A percentile compares a stretch with the other conserved stretches of the same genome.
These are phyloP conservation scores for Vannuccia rotundouncinata DNA, from an alignment of 2,888 invertebrate species.

Conservation along the genomic window DNA sequence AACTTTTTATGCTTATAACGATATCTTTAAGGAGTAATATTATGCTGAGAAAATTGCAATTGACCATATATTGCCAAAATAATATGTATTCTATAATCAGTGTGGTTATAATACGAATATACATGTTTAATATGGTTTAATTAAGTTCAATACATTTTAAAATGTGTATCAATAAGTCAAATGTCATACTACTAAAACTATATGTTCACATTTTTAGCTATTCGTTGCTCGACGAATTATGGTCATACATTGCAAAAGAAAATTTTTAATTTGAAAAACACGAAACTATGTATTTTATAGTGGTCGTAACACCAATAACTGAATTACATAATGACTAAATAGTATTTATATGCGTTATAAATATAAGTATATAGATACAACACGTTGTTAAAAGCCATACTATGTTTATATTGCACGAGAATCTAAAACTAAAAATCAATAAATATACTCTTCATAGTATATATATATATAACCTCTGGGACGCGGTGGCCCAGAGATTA, in stretches of 20 bases:
- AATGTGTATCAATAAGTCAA: neutral
- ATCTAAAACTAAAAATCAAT: neutral
- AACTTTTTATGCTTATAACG: neutral
- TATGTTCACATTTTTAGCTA: neutral
- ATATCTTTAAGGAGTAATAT: neutral
- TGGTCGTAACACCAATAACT: neutral
- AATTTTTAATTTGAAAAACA: neutral
- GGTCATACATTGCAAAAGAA: neutral
- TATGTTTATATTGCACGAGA: neutral
- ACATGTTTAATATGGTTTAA: neutral
- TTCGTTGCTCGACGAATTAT: neutral
- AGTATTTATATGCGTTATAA: neutral
- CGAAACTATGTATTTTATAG: neutral
- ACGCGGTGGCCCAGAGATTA: no score
- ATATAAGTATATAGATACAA: neutral
- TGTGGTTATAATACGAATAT: neutral
- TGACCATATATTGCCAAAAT: neutral
- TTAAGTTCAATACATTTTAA: neutral
- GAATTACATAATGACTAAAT: neutral
- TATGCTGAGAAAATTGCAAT: neutral
- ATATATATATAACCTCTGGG: no score
- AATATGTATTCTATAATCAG: neutral
- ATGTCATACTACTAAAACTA: neutral
- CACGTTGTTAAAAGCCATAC: neutral
- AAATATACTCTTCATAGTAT: no score